Evolutionary conservation across 1,140 invertebrate species (phyloP).

Genomic region (Musca domestica): DNA sequence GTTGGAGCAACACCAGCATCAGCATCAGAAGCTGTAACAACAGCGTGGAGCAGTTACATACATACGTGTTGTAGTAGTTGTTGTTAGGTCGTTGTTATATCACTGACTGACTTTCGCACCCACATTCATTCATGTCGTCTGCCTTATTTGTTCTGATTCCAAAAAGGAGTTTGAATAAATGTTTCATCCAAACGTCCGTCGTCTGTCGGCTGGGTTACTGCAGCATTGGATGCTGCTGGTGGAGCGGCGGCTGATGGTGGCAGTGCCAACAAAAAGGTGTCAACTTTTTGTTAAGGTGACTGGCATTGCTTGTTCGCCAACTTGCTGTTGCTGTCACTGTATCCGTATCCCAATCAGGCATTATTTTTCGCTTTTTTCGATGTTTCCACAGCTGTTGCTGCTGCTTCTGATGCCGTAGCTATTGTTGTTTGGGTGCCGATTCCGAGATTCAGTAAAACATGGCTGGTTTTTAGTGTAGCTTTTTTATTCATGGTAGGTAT

Average conservation of each 20-base stretch:
- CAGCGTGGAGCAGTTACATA: not conserved
- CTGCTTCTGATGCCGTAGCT: not conserved
- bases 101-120: not conserved
- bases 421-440: no score
- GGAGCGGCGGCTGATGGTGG: not conserved
- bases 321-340: no score
- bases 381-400: not conserved
- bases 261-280: not conserved
- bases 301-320: no score
- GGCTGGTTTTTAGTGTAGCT: not conserved
- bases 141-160: not conserved
- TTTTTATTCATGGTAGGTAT: not conserved
- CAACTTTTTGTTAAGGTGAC: constrained; percentile 2
- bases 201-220: not conserved
- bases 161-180: constrained; percentile 4
- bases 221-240: not conserved
- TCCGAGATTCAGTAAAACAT: no score
- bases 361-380: no score
- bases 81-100: not conserved
- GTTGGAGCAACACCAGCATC: constrained; percentile 10
- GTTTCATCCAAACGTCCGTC: not conserved
- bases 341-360: no score
- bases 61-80: no score
- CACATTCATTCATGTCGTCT: constrained; percentile 4
- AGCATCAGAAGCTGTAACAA: constrained; percentile 15